phyloP scores from a whole-genome alignment of 2,113 vertebrate genomes.

The Butorides virescens region DNA sequence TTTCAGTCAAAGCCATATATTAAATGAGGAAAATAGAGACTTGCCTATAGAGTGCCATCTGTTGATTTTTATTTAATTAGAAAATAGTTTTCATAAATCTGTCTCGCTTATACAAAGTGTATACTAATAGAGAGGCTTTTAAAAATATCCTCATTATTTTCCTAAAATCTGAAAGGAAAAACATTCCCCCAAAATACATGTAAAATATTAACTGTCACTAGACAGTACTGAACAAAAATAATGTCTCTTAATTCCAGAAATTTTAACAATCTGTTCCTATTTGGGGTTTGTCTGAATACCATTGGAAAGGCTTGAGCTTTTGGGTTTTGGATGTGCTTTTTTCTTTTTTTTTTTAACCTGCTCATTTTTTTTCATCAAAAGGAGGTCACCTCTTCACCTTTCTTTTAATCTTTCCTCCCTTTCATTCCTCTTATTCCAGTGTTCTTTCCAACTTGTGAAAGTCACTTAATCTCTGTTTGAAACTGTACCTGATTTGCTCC shows the following conservation, averaged over 20 bases:
- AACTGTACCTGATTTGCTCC: constrained; percentile 35
- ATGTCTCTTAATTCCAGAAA: not conserved
- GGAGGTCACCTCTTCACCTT: constrained; percentile 60
- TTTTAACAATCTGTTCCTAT: not conserved
- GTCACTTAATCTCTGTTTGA: constrained; percentile 65
- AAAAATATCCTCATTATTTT: not conserved
- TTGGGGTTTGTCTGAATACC: not conserved
- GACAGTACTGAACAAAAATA: not conserved
- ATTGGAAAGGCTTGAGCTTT: not conserved
- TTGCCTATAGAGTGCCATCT: constrained; percentile 45
- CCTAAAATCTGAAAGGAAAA: not conserved
- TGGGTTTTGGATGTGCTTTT: not conserved
- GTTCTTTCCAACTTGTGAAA: constrained; percentile 41
- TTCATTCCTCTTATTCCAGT: constrained; percentile 39
- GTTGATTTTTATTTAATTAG: constrained; percentile 40
- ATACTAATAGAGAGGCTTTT: not conserved
- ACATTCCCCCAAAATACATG: not conserved
- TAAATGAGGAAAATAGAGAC: not conserved
- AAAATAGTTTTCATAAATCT: not conserved
- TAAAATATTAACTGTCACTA: not conserved
- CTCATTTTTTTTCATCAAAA: constrained; percentile 59
- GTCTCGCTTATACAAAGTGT: not conserved
- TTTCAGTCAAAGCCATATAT: not conserved
- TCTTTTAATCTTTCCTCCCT: constrained; percentile 54
- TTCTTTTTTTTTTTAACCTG: constrained; percentile 24